Evolutionary conservation across 2,888 invertebrate genomes (phyloP), one percentile per base, ranked within the genome.

Genomic region (Actias luna): DNA sequence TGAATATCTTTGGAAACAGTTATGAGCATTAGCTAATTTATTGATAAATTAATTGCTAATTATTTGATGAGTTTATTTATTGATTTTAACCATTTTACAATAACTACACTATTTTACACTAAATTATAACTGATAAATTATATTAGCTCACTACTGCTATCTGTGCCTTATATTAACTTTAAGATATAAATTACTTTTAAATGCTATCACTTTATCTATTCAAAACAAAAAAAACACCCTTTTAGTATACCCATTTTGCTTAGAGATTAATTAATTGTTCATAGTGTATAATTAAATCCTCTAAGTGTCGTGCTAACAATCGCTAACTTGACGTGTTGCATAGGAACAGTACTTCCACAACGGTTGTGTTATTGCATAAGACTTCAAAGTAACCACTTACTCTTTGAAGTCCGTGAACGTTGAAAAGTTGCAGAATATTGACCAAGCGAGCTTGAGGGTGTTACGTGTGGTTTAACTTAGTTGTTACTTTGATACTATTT

Each of bases 351-450:
- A 42, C 29, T 42, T 59, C 61, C 25, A 39, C 46, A 67, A 66
- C 67, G 64, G 46, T 59, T 39, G 57, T 62, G 60, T 58, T 63
- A 67, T 68, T 82, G 79, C 78, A 75, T 69, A 68, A 74, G 78
- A 82, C 73, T 73, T 75, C 79, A 82, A 80, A 84, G 78, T 68
- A 71, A 79, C 77, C 78, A 66, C 77, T 46, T 55, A 68, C 72
- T 71, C 80, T 82, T 80, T 79, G 78, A 73, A 69, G 61, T 64
- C 52, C 46, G 65, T 67, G 65, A 64, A 67, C 69, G 64, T 61
- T 68, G 67, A 66, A 66, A 75, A 71, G 69, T 70, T 67, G 62
- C 69, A 69, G 67, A 67, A 74, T 69, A 76, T 72, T 68, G 71
- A 65, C 67, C 63, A 68, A 67, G 70, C 64, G 65, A 72, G 65